Evolutionary conservation across 2,888 invertebrate species (phyloP).

Genomic region (Mystacides longicornis): DNA sequence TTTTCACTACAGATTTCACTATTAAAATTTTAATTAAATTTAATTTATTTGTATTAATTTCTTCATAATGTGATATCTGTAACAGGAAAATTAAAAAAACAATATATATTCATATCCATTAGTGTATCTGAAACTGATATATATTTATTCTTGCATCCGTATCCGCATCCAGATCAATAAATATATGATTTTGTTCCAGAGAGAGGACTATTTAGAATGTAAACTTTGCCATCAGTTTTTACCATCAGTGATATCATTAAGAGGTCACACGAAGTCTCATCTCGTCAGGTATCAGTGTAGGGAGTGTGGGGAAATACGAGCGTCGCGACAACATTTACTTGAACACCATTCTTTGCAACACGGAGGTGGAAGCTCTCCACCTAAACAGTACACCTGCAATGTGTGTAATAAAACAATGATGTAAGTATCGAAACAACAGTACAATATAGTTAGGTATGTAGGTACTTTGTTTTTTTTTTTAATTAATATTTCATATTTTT

Average conservation of each 20-base stretch:
- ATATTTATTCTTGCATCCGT: too few relatives aligned
- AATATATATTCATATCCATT: too few relatives aligned
- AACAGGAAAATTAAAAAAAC: too few relatives aligned
- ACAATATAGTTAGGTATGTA: background rate
- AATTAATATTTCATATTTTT: too few relatives aligned
- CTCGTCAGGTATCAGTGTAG: constrained; percentile 46
- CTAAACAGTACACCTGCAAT: constrained; percentile 34
- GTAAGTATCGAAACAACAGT: constrained; percentile 30
- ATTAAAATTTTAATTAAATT: too few relatives aligned
- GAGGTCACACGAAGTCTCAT: constrained; percentile 45
- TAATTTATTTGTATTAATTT: too few relatives aligned
- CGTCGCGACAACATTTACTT: constrained; percentile 40
- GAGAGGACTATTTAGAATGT: constrained; percentile 30
- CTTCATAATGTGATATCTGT: too few relatives aligned
- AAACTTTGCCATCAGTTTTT: constrained; percentile 40
- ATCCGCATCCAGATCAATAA: too few relatives aligned
- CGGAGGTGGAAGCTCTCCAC: constrained; percentile 28
- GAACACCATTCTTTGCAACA: constrained; percentile 40
- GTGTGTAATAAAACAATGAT: constrained; percentile 36
- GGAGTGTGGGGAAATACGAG: constrained; percentile 35
- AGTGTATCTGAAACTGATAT: too few relatives aligned
- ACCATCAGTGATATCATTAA: constrained; percentile 36
- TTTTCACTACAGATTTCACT: too few relatives aligned
- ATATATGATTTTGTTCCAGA: too few relatives aligned
- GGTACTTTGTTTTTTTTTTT: too few relatives aligned